These are phyloP conservation scores for Siniperca scherzeri DNA, from an alignment of 2,797 vertebrate species.

Conservation along the genomic window DNA sequence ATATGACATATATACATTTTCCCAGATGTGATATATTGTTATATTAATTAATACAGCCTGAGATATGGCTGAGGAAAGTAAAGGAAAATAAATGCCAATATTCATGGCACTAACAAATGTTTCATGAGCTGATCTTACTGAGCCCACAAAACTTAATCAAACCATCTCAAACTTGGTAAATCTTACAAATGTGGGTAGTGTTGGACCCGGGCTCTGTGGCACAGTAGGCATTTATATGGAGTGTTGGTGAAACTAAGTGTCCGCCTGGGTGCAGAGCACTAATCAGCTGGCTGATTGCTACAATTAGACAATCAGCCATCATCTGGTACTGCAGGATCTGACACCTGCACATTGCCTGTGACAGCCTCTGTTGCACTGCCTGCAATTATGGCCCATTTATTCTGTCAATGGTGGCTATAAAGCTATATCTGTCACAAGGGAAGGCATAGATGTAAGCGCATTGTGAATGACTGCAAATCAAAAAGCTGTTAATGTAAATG, in stretches of 20 bases:
- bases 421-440: constrained; percentile 61
- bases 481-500: constrained; percentile 58
- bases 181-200: constrained; percentile 3
- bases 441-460: constrained; percentile 41
- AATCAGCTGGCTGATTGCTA: constrained; percentile 84
- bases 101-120: neutral
- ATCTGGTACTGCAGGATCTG: constrained; percentile 73
- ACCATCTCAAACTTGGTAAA: constrained; percentile 14
- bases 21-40: neutral
- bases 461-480: constrained; percentile 53
- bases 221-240: constrained; percentile 40
- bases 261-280: constrained; percentile 62
- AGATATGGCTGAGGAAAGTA: neutral
- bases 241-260: constrained; percentile 63
- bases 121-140: neutral
- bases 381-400: constrained; percentile 81
- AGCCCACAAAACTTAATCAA: constrained; percentile 5
- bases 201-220: constrained; percentile 25
- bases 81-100: constrained; percentile 7
- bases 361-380: constrained; percentile 71
- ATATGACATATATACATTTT: constrained; percentile 15
- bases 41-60: neutral
- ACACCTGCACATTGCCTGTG: constrained; percentile 81
- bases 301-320: constrained; percentile 85
- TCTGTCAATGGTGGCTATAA: constrained; percentile 61